Evolutionary conservation across 1,140 invertebrate genomes (phyloP).

Genomic region (Conus ventricosus): DNA sequence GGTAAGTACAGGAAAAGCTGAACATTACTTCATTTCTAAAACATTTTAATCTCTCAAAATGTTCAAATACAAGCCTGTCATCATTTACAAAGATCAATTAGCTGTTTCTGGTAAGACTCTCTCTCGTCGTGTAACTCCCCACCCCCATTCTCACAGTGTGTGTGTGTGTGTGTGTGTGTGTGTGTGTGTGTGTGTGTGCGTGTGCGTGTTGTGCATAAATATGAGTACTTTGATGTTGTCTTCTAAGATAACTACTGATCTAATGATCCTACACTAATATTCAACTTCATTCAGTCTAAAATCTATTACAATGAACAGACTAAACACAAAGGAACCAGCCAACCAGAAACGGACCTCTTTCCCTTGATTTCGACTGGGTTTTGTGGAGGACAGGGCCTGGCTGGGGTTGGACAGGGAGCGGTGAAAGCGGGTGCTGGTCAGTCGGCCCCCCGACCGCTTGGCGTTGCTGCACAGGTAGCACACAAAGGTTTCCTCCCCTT

Average conservation of each 20-base stretch:
- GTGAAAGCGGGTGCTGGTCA: constrained; percentile 68
- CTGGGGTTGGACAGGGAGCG: constrained; percentile 58
- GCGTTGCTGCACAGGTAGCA: constrained; percentile 71
- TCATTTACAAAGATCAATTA: too few species aligned
- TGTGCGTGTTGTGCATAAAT: too few species aligned
- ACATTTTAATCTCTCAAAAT: too few species aligned
- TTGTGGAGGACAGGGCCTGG: constrained; percentile 38
- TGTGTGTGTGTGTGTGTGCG: too few species aligned
- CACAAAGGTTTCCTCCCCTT: constrained; percentile 68
- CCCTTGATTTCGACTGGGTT: constrained; percentile 38
- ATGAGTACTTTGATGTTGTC: neutral
- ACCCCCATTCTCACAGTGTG: too few species aligned
- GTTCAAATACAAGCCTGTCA: too few species aligned
- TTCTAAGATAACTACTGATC: neutral
- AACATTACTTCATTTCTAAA: too few species aligned
- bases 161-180: too few species aligned
- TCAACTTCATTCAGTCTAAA: neutral
- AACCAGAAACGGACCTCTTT: constrained; percentile 50
- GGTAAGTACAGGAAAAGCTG: too few species aligned
- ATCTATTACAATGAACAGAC: neutral
- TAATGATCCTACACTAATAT: neutral
- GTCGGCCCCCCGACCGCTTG: constrained; percentile 56
- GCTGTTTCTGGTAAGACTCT: too few species aligned
- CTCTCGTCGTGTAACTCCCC: too few species aligned
- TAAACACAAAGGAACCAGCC: neutral